Conservation (phyloP, 2,113 vertebrate species). For the Astatoreochromis straeleni region DNA sequence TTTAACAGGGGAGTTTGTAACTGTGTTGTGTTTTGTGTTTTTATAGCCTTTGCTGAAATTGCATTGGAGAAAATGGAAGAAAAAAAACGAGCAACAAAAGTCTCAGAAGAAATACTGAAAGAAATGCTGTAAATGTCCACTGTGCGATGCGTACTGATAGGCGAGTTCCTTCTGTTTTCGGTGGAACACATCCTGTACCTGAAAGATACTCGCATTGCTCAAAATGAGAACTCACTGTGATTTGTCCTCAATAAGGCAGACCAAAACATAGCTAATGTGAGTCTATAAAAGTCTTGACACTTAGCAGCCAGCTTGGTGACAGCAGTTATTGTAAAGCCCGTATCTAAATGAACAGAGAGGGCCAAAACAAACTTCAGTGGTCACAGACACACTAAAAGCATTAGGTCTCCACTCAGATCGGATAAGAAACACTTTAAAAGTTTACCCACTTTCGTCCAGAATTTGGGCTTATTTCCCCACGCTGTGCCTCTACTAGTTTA, state of each 20-base stretch:
- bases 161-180: neutral
- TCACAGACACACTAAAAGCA: neutral
- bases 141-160: neutral
- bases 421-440: neutral
- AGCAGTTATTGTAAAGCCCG: neutral
- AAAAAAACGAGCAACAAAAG: neutral
- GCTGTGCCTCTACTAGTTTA: neutral
- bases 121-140: neutral
- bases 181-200: neutral
- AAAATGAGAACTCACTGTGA: neutral
- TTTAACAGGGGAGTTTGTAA: neutral
- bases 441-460: neutral
- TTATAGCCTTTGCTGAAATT: neutral
- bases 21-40: neutral
- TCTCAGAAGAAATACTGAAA: neutral
- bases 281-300: neutral
- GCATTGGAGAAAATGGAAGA: neutral
- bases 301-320: neutral
- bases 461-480: neutral
- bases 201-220: neutral
- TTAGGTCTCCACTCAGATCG: neutral
- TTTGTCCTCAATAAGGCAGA: neutral
- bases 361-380: neutral
- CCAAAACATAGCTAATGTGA: neutral
- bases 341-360: neutral